phyloP scores from a whole-genome alignment of 2,888 invertebrate genomes.

The Dynastes tityus region DNA sequence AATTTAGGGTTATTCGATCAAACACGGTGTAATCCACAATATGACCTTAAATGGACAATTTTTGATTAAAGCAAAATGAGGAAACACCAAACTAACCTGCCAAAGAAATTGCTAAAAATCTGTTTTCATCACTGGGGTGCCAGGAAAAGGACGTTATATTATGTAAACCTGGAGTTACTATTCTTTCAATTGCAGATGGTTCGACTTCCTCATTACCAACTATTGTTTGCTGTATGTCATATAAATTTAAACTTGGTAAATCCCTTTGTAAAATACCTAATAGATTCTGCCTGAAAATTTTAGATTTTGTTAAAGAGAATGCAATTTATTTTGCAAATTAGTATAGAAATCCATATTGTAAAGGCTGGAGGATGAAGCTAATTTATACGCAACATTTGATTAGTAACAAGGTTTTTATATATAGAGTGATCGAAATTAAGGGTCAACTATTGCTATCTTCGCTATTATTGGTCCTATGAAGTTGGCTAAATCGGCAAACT shows the following conservation, averaged over 20 bases:
- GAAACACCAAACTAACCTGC: conserved; percentile 65
- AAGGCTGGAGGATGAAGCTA: no score
- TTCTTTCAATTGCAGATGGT: conserved; percentile 83
- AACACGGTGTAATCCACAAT: conserved; percentile 84
- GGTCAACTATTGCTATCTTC: no score
- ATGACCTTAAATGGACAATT: conserved; percentile 69
- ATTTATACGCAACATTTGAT: no score
- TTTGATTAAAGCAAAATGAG: conserved; percentile 56
- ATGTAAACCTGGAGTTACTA: conserved; percentile 72
- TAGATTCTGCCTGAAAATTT: conserved; percentile 76
- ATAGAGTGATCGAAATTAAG: no score
- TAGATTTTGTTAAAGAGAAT: not conserved
- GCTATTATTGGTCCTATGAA: no score
- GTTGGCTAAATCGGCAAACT: no score
- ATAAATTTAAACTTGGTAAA: conserved; percentile 82
- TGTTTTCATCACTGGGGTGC: conserved; percentile 88
- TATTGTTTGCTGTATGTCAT: conserved; percentile 86
- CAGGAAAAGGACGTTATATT: conserved; percentile 86
- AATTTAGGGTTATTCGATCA: conserved; percentile 87
- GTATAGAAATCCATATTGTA: no score
- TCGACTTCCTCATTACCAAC: conserved; percentile 83
- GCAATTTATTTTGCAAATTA: not conserved
- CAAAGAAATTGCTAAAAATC: conserved; percentile 80
- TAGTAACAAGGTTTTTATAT: no score
- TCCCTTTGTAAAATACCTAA: conserved; percentile 89